Evolutionary conservation across 2,113 vertebrate genomes (phyloP), one percentile per base, ranked within the genome.

Genomic region (Mobula birostris): DNA sequence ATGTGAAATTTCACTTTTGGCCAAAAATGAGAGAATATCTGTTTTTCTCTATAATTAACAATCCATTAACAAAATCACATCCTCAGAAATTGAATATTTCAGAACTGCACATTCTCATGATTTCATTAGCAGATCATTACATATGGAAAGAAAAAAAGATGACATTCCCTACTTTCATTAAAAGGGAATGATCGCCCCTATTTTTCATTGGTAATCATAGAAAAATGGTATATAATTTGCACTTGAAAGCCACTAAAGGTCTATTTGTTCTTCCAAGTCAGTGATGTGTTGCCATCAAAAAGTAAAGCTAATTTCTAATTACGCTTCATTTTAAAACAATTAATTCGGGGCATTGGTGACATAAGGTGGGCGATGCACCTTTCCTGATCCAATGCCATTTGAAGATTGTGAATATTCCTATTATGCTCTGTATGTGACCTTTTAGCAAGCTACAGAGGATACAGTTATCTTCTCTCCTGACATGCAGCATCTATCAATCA

Each of bases 401-500:
- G 94, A 94, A 96, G 97, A 96, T 96, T 97, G 96, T 97, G 97
- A 97, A 97, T 98, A 97, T 97, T 98, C 97, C 97, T 97, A 98
- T 98, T 98, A 98, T 96, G 96, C 96, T 95, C 95, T 96, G 96
- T 97, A 97, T 97, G 97, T 98, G 98, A 99, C 98, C 98, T 99
- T 99, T 99, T 97, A 97, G 97, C 97, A 98, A 98, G 97, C 97
- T 97, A 97, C 96, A 96, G 97, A 97, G 98, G 98, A 98, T 98
- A 98, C 97, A 98, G 98, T 98, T 98, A 98, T 98, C 98, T 98
- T 97, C 97, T 97, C 97, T 97, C 97, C 97, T 98, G 98, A 98
- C 98, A 98, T 96, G 96, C 97, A 96, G 97, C 97, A 96, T 98
- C 98, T 98, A 98, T 98, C 98, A 99, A 98, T 99, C 99, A 99